A percentile compares a stretch with the other conserved stretches of the same genome.
Conservation (phyloP, 2,797 vertebrate genomes). For the Sebastes minor region DNA sequence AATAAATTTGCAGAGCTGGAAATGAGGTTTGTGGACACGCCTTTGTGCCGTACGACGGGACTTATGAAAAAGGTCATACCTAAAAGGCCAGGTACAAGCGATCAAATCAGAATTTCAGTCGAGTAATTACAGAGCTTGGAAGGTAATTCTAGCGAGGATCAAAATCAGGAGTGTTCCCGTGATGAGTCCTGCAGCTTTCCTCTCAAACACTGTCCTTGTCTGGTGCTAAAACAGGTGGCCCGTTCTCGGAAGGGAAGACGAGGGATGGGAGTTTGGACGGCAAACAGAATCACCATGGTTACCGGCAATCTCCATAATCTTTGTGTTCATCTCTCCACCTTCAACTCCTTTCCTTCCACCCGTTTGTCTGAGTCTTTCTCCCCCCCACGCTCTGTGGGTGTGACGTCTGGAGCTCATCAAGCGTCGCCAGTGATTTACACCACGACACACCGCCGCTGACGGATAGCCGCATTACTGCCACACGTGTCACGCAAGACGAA, state of each 20-base stretch:
- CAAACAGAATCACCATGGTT: constrained; percentile 83
- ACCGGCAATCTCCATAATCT: constrained; percentile 74
- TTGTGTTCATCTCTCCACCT: constrained; percentile 35
- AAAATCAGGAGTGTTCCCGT: not conserved
- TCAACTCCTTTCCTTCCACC: not conserved
- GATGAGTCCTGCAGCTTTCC: not conserved
- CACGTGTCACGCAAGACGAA: constrained; percentile 75
- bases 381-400: constrained; percentile 52
- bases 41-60: constrained; percentile 20
- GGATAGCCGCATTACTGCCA: constrained; percentile 82
- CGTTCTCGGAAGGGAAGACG: not conserved
- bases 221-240: not conserved
- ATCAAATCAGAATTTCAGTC: constrained; percentile 75
- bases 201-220: not conserved
- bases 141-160: not conserved
- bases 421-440: constrained; percentile 83
- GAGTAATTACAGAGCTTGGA: constrained; percentile 59
- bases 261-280: constrained; percentile 55
- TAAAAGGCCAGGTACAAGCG: constrained; percentile 30
- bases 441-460: constrained; percentile 77
- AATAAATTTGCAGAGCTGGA: constrained; percentile 63
- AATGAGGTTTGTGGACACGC: constrained; percentile 50
- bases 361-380: not conserved
- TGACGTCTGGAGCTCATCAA: constrained; percentile 82
- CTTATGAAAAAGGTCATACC: constrained; percentile 48